Evolutionary conservation across 2,113 vertebrate species (phyloP), one percentile per base, ranked within the genome.

Genomic region (Calonectris borealis): DNA sequence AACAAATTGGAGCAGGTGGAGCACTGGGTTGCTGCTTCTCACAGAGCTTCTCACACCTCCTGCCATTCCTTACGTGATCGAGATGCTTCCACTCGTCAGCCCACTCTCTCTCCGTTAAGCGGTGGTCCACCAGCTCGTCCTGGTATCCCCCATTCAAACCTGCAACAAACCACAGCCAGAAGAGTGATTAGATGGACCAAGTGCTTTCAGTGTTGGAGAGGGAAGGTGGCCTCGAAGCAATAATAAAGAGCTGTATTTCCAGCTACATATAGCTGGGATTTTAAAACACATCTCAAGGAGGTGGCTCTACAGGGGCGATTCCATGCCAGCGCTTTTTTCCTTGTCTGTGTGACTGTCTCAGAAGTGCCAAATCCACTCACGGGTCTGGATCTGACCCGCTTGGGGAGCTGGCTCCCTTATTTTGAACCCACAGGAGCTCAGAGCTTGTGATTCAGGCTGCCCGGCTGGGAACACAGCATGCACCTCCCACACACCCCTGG

Each of bases 61-160:
- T 46, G 49, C 58, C n/a, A 2, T 32, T 71, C 94, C 99, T 99
- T 99, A 99, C 99, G n/a, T 99, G 99, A 97, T 99, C 99, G 20
- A 99, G 98, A 98, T 99, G 99, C 97, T 99, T 99, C 99, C 99
- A 99, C 97, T 99, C 99, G 25, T 99, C 99, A 48, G 99, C 99
- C 99, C 99, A 99, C 97, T 99, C 99, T 90, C 99, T 98, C 98
- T 99, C 99, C 3, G 99, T 99, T 96, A 99, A 98, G 92, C 99
- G 99, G 97, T 99, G 99, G 97, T 99, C 99, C 94, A 99, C 99
- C 38, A 99, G 98, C 95, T 99, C 99, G 52, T 99, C 99, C 64
- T 99, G 99, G 98, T 99, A 99, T 55, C 99, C 98, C 86, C 99
- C 99, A 64, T 99, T 99, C 92, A 99, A 95, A 91, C 99, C 99